Base-by-base conservation (phyloP, 2,797 vertebrate genomes). In the Bradypodion pumilum region DNA sequence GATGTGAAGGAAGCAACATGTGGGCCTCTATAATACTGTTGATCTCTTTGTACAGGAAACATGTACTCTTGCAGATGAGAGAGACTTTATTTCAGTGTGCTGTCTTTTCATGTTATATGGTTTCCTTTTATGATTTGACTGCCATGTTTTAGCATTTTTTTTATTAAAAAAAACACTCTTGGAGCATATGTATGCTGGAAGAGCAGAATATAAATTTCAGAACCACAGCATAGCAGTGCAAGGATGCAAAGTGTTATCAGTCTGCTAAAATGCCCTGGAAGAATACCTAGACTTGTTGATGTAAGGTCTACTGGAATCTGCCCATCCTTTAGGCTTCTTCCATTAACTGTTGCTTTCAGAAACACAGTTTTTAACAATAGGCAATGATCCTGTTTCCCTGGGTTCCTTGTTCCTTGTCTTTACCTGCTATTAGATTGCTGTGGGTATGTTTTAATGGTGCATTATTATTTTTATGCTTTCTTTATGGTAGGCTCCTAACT, bases 101-200 rank as follows among this genome's bases (percentile, higher is more conserved):
- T 56, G 21, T 76, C 5, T 44, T 73, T 73, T 44, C 13, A 29
- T 37, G 25, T 60, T 40, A 7, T 13, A 52, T 25, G 7, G 16
- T 60, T 60, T 27, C 25, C 12, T 59, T 59, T 59, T 23, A 75
- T 13, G 12, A 25, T 7, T 59, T 27, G n/a, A 27, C 1, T 27
- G 32, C 56, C 4, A 25, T 59, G 52, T 56, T 40, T 40, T 76
- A 76, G 27, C 25, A n/a, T 5, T 35, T 35, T 76, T 19, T 6
- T 85, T 83, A 83, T n/a, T n/a, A 62, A 83, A 76, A 65, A 78
- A 80, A 62, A 19, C 46, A 65, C 4, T 5, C 59, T 78, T 32
- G 68, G 85, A 74, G 25, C 27, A 32, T 73, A 80, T 59, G 35
- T 23, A 32, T 40, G 21, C 8, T 76, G 84, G 69, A 60, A 1